Base-by-base conservation (phyloP, 1,140 invertebrate species). In the Zaprionus lachaisei region DNA sequence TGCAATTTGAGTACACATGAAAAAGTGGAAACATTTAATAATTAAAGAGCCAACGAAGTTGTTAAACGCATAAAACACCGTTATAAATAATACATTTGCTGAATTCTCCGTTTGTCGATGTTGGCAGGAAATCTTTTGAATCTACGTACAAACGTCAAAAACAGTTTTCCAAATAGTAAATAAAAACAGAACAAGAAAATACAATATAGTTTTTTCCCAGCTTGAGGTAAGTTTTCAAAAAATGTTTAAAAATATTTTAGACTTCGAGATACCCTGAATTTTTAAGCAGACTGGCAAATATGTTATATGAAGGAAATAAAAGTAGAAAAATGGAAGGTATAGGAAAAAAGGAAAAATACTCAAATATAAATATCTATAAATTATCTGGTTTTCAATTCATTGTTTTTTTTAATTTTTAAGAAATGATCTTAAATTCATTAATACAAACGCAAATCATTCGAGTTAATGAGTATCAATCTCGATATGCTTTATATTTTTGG, bases 81-180 rank as follows among this genome's bases (percentile, higher is more conserved):
- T 71, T 71, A 64, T 64, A 64, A 75, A 71, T 71, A 71, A 71
- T 71, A 49, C 58, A 71, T 64, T 64, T 58, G 14, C 57, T 71
- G 38, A 75, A 63, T 75, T 63, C 67, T 20, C 17, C 57, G 37
- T 57, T 34, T 68, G 47, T 68, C 31, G 49, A 69, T 69, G 56
- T 74, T 34, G 47, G 9, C 55, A 71, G 72, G 72, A 75, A 75
- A 71, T 75, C 67, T 71, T 71, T 72, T 31, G 28, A 38, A 47
- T 31, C 11, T 38, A 49, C 34, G 28, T 26, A 34, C 24, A 70
- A 41, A 63, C 24, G 62, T 66, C 70, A 58, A 58, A 72, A 66
- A 60, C 54, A 58, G 55, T 66, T 49, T 65, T 17, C 14, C 28
- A 67, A 73, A 55, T 12, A 66, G 3, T 2, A 17, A n/a, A 44